Evolutionary conservation across 64 coral and sea anemone genomes (phyloP).

Genomic region (Pocillopora damicornis): DNA sequence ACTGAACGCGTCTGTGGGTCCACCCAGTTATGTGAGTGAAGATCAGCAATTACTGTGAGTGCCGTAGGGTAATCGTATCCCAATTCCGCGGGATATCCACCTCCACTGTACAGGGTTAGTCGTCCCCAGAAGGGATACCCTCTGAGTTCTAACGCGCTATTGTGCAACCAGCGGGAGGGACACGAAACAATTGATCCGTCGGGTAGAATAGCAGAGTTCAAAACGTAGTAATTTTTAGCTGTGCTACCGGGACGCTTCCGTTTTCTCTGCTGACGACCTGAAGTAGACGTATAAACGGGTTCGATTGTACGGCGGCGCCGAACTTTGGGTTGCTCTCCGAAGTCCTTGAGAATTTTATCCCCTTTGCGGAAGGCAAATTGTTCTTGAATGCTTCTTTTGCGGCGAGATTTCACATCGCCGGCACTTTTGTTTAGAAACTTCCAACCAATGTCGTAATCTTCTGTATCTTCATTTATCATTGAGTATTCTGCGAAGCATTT

Average conservation of each 20-base stretch:
- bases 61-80: slow-evolving; percentile 89
- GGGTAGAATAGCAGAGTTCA: slow-evolving; percentile 58
- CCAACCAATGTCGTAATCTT: slow-evolving; percentile 73
- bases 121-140: slow-evolving; percentile 88
- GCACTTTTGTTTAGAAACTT: slow-evolving; percentile 46
- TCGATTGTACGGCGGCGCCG: slow-evolving; percentile 73
- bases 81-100: slow-evolving; percentile 77
- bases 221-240: slow-evolving; percentile 66
- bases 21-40: slow-evolving; percentile 85
- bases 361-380: slow-evolving; percentile 48
- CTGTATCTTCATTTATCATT: slow-evolving; percentile 40
- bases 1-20: slow-evolving; percentile 60
- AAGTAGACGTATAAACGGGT: slow-evolving; percentile 70
- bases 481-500: slow-evolving; percentile 29
- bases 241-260: slow-evolving; percentile 34
- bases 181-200: slow-evolving; percentile 83
- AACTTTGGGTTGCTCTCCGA: not conserved
- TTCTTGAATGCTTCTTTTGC: slow-evolving; percentile 60
- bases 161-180: slow-evolving; percentile 75
- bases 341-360: slow-evolving; percentile 14
- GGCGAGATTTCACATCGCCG: slow-evolving; percentile 19
- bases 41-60: slow-evolving; percentile 82
- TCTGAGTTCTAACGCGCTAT: slow-evolving; percentile 40
- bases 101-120: slow-evolving; percentile 62
- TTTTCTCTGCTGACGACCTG: slow-evolving; percentile 73